Base-by-base conservation (phyloP, 64 coral and sea anemone species). In the Stylophora pistillata region DNA sequence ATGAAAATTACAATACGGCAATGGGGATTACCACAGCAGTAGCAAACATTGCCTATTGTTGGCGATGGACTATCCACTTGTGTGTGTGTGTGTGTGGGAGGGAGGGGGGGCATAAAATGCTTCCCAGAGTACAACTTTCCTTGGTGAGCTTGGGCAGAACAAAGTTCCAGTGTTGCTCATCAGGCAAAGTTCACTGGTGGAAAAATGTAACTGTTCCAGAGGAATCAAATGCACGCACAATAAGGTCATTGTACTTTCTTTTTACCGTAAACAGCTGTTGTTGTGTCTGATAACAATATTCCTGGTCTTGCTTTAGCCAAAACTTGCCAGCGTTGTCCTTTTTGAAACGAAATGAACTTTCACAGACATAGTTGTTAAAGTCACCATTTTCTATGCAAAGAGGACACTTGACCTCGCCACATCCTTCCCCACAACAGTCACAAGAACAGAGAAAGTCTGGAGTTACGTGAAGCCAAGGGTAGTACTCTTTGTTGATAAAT, bases 241-340 rank as follows among this genome's bases (percentile, higher is more conserved):
- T 30, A 55, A 91, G n/a, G 72, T 91, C 89, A 85, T 32, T 53
- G 52, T 76, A 81, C 64, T 73, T 72, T 53, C 30, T 85, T 26
- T 91, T 52, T 0, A 32, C 58, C 25, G 79, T 91, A 75, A 91
- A 91, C 20, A 91, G 15, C 21, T 91, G 89, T 56, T 91, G 60
- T n/a, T n/a, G n/a, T n/a, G n/a, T n/a, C n/a, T n/a, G n/a, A n/a
- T n/a, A n/a, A n/a, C n/a, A n/a, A n/a, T 90, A 83, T 32, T 80
- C 17, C 56, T 82, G 89, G 56, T 90, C 53, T 37, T 13, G 74
- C 53, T 90, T 90, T 21, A 90, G 17, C 9, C 41, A 18, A 56
- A 91, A 91, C 27, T 72, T 52, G 5, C 78, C 89, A 91, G 27
- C 59, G 61, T 21, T 59, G 23, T 7, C 54, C 28, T 91, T 91